phyloP scores from a whole-genome alignment of 2,888 invertebrate genomes.

The Tinea semifulvella region DNA sequence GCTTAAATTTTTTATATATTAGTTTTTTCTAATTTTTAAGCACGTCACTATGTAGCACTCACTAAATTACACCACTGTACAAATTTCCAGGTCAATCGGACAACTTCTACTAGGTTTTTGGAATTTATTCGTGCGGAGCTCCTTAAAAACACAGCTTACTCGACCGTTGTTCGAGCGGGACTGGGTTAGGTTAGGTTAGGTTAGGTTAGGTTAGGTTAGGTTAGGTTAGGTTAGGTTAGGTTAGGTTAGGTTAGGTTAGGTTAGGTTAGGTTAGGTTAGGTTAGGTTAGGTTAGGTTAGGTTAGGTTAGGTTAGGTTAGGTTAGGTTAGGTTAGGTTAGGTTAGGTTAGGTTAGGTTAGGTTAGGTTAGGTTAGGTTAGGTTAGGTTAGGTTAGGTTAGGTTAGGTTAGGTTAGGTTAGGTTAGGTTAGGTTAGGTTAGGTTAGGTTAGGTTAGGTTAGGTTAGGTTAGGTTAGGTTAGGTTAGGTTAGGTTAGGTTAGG shows the following conservation, averaged over 20 bases:
- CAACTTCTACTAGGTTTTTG: no score
- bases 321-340: conserved; percentile 16
- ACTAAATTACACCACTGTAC: no score
- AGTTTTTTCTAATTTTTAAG: no score
- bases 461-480: conserved; percentile 13
- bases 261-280: conserved; percentile 15
- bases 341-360: conserved; percentile 14
- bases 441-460: conserved; percentile 14
- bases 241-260: conserved; percentile 16
- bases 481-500: conserved; percentile 8
- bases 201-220: conserved; percentile 16
- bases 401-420: conserved; percentile 16
- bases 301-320: conserved; percentile 15
- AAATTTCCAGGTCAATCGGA: no score
- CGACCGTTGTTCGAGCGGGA: conserved; percentile 13
- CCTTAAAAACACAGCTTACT: no score
- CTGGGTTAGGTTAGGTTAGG: conserved; percentile 16
- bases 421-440: conserved; percentile 15
- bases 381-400: conserved; percentile 16
- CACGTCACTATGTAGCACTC: no score
- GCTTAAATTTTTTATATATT: no score
- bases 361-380: conserved; percentile 17
- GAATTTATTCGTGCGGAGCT: no score
- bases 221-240: conserved; percentile 16
- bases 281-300: conserved; percentile 17